Percentiles rank a stretch among this genome's conserved stretches.
phyloP scores from a whole-genome alignment of 2,888 invertebrate genomes.

The Chirona hameri region DNA sequence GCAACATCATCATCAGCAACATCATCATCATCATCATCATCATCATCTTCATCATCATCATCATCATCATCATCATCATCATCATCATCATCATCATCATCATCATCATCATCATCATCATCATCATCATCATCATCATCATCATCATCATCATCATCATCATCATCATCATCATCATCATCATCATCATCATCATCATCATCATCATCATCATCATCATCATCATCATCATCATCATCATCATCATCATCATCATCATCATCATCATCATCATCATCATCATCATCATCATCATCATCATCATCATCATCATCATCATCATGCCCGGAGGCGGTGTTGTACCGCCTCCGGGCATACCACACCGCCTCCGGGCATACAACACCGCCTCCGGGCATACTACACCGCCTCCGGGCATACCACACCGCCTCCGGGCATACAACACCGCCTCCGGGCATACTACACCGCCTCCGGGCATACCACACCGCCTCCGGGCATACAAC shows the following conservation, averaged over 20 bases:
- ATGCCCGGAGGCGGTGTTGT: too few relatives aligned
- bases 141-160: slow-evolving; percentile 22
- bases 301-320: slow-evolving; percentile 22
- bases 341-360: too few relatives aligned
- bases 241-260: slow-evolving; percentile 22
- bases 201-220: slow-evolving; percentile 22
- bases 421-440: too few relatives aligned
- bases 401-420: too few relatives aligned
- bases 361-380: too few relatives aligned
- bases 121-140: slow-evolving; percentile 22
- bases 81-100: slow-evolving; percentile 22
- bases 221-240: slow-evolving; percentile 22
- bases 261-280: slow-evolving; percentile 22
- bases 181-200: slow-evolving; percentile 22
- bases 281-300: slow-evolving; percentile 22
- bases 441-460: too few relatives aligned
- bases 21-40: too few relatives aligned
- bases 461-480: too few relatives aligned
- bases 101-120: slow-evolving; percentile 22
- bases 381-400: too few relatives aligned
- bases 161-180: slow-evolving; percentile 22
- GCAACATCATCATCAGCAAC: too few relatives aligned
- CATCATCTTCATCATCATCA: neutral
- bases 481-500: too few relatives aligned
- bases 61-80: slow-evolving; percentile 22